Evolutionary conservation across 2,888 invertebrate species (phyloP).

Genomic region (Dione juno): DNA sequence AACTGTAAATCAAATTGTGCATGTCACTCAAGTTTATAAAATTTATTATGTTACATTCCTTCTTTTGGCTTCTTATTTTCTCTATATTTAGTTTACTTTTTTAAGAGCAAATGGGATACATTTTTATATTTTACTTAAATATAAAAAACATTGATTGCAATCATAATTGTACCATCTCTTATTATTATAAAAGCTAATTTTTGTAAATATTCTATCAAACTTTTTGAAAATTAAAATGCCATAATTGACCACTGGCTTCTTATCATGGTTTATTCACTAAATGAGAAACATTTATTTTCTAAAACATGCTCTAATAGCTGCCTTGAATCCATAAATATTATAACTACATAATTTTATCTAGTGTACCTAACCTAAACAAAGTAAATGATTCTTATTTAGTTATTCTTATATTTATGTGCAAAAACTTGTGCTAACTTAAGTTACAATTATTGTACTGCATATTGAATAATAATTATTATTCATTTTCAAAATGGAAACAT

Average conservation of each 20-base stretch:
- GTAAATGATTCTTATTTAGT: slow-evolving; percentile 27
- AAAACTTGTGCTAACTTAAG: slow-evolving; percentile 45
- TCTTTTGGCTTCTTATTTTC: not conserved
- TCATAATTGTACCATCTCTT: not conserved
- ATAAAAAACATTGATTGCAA: not conserved
- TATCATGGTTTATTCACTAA: slow-evolving; percentile 13
- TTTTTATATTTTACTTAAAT: not conserved
- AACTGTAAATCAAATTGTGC: not conserved
- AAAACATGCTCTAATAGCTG: too few species aligned
- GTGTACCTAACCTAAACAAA: slow-evolving; percentile 2
- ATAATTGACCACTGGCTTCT: slow-evolving; percentile 32
- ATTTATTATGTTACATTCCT: not conserved
- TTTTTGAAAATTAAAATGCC: slow-evolving; percentile 28
- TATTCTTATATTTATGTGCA: slow-evolving; percentile 38
- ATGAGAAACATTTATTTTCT: too few species aligned
- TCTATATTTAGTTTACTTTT: not conserved
- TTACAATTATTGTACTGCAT: slow-evolving; percentile 57
- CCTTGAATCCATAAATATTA: not conserved
- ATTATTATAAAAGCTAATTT: slow-evolving; percentile 12
- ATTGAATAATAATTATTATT: slow-evolving; percentile 53
- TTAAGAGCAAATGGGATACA: not conserved
- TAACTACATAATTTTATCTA: not conserved
- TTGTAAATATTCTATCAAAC: slow-evolving; percentile 28
- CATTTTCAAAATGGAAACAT: not conserved
- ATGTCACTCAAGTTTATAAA: not conserved